A percentile compares a stretch with the other conserved stretches of the same genome.
phyloP scores from a whole-genome alignment of 2,797 vertebrate species.

The Coendou prehensilis region DNA sequence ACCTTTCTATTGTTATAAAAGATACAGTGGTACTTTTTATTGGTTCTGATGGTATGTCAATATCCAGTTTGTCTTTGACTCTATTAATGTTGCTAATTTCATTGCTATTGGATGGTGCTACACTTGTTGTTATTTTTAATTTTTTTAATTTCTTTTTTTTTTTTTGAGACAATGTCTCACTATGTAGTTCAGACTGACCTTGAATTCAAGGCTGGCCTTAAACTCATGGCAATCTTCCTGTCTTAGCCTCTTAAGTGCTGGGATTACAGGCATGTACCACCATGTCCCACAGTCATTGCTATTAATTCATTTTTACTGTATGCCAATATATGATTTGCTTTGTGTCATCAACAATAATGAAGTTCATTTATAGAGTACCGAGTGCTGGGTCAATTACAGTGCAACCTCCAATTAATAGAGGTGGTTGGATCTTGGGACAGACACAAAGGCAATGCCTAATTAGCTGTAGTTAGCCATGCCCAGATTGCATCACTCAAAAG shows the following conservation, averaged over 20 bases:
- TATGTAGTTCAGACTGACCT: background rate
- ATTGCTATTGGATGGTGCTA: background rate
- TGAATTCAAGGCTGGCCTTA: too few relatives aligned
- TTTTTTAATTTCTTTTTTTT: background rate
- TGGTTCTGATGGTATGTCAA: background rate
- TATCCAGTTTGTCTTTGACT: background rate
- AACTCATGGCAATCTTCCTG: background rate
- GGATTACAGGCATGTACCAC: background rate
- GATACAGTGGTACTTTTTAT: background rate
- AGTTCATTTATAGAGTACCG: background rate
- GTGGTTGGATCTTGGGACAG: background rate
- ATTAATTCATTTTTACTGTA: background rate
- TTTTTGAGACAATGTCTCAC: background rate
- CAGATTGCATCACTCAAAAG: background rate
- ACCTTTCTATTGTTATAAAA: background rate
- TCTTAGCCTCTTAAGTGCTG: background rate
- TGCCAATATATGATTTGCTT: background rate
- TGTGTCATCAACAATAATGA: background rate
- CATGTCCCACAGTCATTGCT: background rate
- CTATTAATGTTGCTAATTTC: background rate
- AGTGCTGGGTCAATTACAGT: background rate
- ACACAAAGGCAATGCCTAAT: background rate
- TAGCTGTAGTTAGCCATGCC: background rate
- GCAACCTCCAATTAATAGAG: background rate
- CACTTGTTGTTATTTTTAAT: background rate